Base-by-base conservation (phyloP, 2,113 vertebrate species). In the Nerophis ophidion region DNA sequence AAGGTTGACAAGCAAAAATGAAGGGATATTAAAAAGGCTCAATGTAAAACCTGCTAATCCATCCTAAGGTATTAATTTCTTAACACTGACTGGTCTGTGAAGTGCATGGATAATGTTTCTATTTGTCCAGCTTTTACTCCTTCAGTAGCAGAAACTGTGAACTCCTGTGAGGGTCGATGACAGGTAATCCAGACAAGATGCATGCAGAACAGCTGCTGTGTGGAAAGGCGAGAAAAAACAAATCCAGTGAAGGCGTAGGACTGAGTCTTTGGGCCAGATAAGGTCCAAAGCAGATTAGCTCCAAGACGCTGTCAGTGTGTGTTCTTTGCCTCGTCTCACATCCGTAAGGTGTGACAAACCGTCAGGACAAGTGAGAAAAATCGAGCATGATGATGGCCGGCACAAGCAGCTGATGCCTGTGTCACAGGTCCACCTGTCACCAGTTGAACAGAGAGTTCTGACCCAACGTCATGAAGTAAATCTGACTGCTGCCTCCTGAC, bases 381-480 rank as follows among this genome's bases (percentile, higher is more conserved):
- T 16, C 42, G 15, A 17, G 52, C 48, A 35, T 4, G 26, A 70
- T 8, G 49, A 57, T 26, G 57, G 55, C 50, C 58, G 66, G 50
- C 53, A 14, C 15, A 48, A 56, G 19, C 58, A 42, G 50, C 6
- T 13, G 44, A 66, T 50, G 54, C 33, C 48, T 60, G 66, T 53
- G 63, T 6, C 10, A 46, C 44, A 6, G 52, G 35, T 76, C 61
- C 66, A 7, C 51, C 51, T 6, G 46, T 92, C 90, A 97, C 94
- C 92, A 98, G 87, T 87, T 95, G 82, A 95, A 93, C 13, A 94
- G 82, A 0, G 88, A 81, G 74, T 93, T 94, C 81, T 93, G 94
- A 80, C 94, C 94, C 17, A 97, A 91, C 49, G 94, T 97, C 95
- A 98, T 97, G 75, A 95, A 95, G 79, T 97, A 98, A 84, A 97